Percentiles rank a stretch among this genome's conserved stretches.
Evolutionary conservation across 2,888 invertebrate genomes (phyloP).

Genomic region (Neoitamus cyanurus): DNA sequence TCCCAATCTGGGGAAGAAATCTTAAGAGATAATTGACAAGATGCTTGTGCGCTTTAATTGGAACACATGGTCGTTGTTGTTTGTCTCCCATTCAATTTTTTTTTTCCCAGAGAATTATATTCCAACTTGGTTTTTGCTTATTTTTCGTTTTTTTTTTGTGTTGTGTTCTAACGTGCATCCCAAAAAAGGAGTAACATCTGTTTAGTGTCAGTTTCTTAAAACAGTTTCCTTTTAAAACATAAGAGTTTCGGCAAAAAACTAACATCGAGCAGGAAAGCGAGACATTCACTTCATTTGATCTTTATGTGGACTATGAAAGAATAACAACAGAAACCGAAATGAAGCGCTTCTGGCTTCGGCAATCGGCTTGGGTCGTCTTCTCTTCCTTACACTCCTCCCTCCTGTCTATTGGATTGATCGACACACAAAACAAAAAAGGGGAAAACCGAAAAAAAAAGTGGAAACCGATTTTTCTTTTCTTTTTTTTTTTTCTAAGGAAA

Average conservation of each 20-base stretch:
- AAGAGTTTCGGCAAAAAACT: neutral
- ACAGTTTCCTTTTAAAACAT: neutral
- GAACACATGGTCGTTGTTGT: neutral
- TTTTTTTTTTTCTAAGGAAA: neutral
- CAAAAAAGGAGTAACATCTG: conserved; percentile 14
- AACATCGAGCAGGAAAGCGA: neutral
- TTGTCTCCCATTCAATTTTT: too few species aligned
- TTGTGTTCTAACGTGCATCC: neutral
- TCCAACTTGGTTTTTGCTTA: neutral
- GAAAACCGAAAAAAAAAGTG: neutral
- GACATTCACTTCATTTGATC: conserved; percentile 9
- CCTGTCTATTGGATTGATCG: neutral
- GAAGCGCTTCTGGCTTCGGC: neutral
- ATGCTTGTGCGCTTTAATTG: neutral
- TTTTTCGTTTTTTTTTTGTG: neutral
- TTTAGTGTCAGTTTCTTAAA: conserved; percentile 29
- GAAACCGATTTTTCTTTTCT: too few species aligned
- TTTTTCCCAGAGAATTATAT: neutral
- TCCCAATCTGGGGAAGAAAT: neutral
- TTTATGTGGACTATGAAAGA: conserved; percentile 20
- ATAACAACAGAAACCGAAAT: neutral
- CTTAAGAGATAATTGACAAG: neutral
- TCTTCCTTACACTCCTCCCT: neutral
- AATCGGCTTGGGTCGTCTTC: neutral
- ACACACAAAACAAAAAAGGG: neutral